Percentiles rank a stretch among this genome's conserved stretches.
phyloP scores from a whole-genome alignment of 2,888 invertebrate species.

The Thecocarcelia acutangulata region DNA sequence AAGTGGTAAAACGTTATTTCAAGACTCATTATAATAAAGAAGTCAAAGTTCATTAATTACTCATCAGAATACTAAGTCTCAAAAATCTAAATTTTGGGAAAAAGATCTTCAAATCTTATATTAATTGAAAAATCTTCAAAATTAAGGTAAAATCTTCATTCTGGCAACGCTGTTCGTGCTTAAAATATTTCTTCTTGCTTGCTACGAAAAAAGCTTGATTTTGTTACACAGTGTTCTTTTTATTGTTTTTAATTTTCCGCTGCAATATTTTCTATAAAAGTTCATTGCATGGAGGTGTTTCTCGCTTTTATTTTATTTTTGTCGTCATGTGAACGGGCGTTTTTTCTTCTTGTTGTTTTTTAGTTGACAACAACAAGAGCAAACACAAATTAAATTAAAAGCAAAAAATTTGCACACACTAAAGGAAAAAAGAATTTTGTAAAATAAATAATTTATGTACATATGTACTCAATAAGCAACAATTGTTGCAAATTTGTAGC shows the following conservation, averaged over 20 bases:
- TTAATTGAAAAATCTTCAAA: too few species aligned
- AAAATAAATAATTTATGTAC: constrained; percentile 52
- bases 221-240: too few species aligned
- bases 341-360: background rate
- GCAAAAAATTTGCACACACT: constrained; percentile 17
- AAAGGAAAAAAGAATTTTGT: constrained; percentile 30
- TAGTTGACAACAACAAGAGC: constrained; percentile 55
- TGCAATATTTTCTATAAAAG: constrained; percentile 17
- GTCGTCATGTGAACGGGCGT: constrained; percentile 54
- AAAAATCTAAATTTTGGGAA: too few species aligned
- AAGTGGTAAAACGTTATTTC: too few species aligned
- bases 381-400: constrained; percentile 17
- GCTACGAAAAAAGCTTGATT: too few species aligned
- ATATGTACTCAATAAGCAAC: constrained; percentile 50
- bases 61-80: too few species aligned
- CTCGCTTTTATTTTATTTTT: constrained; percentile 10
- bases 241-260: background rate
- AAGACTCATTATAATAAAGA: too few species aligned
- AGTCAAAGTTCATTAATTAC: too few species aligned
- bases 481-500: constrained; percentile 45
- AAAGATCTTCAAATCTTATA: too few species aligned
- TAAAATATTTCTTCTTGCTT: too few species aligned
- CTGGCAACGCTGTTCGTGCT: too few species aligned
- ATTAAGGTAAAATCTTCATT: too few species aligned
- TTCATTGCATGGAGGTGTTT: constrained; percentile 64